Evolutionary conservation across 1,140 invertebrate species (phyloP).

Genomic region (Ectropis grisescens): DNA sequence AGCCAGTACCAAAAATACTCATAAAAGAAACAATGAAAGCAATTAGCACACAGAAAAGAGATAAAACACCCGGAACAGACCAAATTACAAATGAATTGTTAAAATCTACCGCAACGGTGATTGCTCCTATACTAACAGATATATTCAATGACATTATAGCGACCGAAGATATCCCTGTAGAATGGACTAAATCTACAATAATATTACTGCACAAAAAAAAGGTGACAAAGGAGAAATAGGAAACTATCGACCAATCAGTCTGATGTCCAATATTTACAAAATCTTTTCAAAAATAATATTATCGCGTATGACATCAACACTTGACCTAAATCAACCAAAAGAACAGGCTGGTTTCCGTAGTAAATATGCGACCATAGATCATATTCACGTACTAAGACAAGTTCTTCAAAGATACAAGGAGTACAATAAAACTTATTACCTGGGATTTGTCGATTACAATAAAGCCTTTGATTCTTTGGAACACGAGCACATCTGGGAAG

Average conservation of each 20-base stretch:
- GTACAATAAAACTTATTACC: slow-evolving; percentile 11
- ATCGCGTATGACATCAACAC: not conserved
- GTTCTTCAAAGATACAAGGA: slow-evolving; percentile 12
- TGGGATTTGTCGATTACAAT: slow-evolving; percentile 14
- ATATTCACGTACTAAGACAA: slow-evolving; percentile 5
- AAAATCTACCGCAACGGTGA: not conserved
- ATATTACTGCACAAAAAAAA: slow-evolving; percentile 7
- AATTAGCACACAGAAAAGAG: slow-evolving; percentile 8
- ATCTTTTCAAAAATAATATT: slow-evolving; percentile 2
- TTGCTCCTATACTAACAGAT: too few species aligned
- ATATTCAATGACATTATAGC: not conserved
- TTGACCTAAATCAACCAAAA: too few species aligned
- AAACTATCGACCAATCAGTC: too few species aligned
- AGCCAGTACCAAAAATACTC: slow-evolving; percentile 8
- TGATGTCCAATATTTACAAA: slow-evolving; percentile 5
- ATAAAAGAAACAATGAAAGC: slow-evolving; percentile 10
- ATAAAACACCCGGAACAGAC: slow-evolving; percentile 10
- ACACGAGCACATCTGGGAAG: slow-evolving; percentile 6
- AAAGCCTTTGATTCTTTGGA: slow-evolving; percentile 13
- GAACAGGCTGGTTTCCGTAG: not conserved
- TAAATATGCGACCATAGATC: not conserved
- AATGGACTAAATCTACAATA: slow-evolving; percentile 6
- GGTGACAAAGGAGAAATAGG: slow-evolving; percentile 7
- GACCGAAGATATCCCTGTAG: slow-evolving; percentile 1
- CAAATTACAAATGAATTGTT: slow-evolving; percentile 11